Evolutionary conservation across 1,140 invertebrate species (phyloP).

Genomic region (Papilio helenus): DNA sequence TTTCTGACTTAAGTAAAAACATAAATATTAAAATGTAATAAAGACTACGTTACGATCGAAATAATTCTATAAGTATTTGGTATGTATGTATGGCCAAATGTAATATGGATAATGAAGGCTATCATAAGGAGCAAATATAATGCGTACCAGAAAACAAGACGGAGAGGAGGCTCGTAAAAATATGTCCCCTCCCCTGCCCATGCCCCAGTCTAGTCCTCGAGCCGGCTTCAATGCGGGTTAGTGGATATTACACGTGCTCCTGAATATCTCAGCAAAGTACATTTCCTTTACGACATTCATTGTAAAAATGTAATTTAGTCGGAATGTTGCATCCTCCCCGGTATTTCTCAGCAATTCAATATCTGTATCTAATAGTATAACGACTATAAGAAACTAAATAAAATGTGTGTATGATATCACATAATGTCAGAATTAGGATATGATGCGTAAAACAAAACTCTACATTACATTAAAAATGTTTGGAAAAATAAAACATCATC

Average conservation of each 20-base stretch:
- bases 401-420: no score
- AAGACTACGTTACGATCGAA: not conserved
- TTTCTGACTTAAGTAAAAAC: not conserved
- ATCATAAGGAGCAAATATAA: slow-evolving; percentile 26
- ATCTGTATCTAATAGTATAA: no score
- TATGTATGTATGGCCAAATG: not conserved
- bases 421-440: not conserved
- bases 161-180: slow-evolving; percentile 26
- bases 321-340: slow-evolving; percentile 20
- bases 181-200: slow-evolving; percentile 20
- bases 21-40: not conserved
- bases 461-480: not conserved
- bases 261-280: slow-evolving; percentile 36
- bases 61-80: not conserved
- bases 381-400: no score
- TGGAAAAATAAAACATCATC: not conserved
- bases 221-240: slow-evolving; percentile 34
- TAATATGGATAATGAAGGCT: slow-evolving; percentile 26
- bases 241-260: slow-evolving; percentile 38
- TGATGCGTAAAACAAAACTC: not conserved
- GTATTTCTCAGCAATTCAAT: slow-evolving; percentile 6
- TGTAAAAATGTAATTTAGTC: slow-evolving; percentile 35
- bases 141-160: slow-evolving; percentile 8
- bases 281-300: slow-evolving; percentile 37
- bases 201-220: slow-evolving; percentile 1